Base-by-base conservation (phyloP, 2,888 invertebrate species). In the Hemithea aestivaria region DNA sequence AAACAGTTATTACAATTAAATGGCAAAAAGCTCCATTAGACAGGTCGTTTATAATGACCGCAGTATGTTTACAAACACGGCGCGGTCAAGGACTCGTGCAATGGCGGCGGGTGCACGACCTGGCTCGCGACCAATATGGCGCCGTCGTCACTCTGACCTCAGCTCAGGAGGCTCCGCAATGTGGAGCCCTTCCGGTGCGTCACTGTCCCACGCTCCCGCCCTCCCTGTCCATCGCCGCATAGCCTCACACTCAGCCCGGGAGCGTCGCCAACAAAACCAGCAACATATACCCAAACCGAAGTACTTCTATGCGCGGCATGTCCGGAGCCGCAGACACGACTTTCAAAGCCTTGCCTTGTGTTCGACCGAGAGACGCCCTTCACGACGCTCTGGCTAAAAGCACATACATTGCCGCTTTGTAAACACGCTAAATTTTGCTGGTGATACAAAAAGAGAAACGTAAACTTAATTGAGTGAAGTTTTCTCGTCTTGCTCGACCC, bases 231-330 rank as follows among this genome's bases (percentile, higher is more conserved):
- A 65, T 40, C 38, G 49, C 39, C 4, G 28, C 27, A 10, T 39
- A 23, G n/a, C 23, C 9, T 25, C 11, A n/a, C 9, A 23, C 6
- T 6, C 1, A 12, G 6, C 1, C 7, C 9, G 7, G 9, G 27
- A 11, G 12, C n/a, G n/a, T 29, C 9, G 25, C 16, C 28, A 31
- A 9, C 21, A 6, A 20, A 35, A 10, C 21, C 45, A 11, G 44
- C 39, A 51, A 38, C 50, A 45, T 27, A 31, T n/a, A 20, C n/a
- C 28, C 12, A 35, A 47, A 51, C 47, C 1, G 28, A 47, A 43
- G 41, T 53, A 56, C 56, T 55, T 47, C 35, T 48, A 48, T 58
- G 56, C 40, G 5, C 28, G 68, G 68, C 23, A 70, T 62, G 46
- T 69, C 69, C 68, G 69, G 56, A 52, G 21, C 42, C 40, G 36